Percentiles rank a stretch among this genome's conserved stretches.
phyloP scores from a whole-genome alignment of 2,113 vertebrate genomes.

The Excalfactoria chinensis region DNA sequence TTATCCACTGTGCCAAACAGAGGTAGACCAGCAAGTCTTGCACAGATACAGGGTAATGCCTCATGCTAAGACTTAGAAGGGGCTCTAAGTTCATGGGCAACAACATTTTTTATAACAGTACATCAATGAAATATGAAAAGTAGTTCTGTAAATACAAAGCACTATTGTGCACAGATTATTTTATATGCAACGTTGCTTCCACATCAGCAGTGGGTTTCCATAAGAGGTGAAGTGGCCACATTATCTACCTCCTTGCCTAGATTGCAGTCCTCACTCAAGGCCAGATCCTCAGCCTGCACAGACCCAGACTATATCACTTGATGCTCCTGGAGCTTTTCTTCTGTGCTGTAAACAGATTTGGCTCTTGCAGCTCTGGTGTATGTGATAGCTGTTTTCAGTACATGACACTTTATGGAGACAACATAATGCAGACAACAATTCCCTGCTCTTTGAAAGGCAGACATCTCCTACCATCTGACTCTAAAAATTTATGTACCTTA shows the following conservation, averaged over 20 bases:
- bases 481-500: neutral
- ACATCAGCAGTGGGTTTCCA: neutral
- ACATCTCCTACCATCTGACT: neutral
- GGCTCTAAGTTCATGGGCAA: neutral
- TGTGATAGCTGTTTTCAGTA: fast-evolving
- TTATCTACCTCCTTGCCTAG: neutral
- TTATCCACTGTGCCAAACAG: neutral
- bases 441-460: neutral
- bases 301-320: neutral
- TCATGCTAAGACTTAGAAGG: neutral
- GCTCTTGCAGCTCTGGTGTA: neutral
- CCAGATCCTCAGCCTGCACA: neutral
- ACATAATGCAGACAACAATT: neutral
- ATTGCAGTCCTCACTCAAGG: neutral
- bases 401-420: neutral
- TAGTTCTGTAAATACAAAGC: neutral
- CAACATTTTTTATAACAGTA: neutral
- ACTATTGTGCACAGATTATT: neutral
- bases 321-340: neutral
- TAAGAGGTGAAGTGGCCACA: neutral
- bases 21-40: neutral
- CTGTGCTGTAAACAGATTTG: neutral
- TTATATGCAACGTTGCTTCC: neutral
- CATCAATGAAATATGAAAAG: neutral
- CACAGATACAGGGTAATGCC: neutral